Evolutionary conservation across 2,113 vertebrate genomes (phyloP).

Genomic region (Protobothrops flavoviridis): DNA sequence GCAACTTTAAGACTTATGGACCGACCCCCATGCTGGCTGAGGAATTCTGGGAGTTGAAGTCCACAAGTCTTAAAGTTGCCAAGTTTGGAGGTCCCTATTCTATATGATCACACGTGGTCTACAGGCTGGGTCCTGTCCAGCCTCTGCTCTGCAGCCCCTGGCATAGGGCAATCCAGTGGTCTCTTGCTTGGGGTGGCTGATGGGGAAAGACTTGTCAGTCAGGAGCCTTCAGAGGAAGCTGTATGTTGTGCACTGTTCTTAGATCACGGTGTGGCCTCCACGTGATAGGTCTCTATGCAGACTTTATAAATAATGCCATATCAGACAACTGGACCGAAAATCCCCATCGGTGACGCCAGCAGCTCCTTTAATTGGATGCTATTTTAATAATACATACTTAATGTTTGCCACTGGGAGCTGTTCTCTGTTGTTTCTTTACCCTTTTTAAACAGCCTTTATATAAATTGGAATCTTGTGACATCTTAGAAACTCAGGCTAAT

Average conservation of each 20-base stretch:
- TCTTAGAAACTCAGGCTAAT: neutral
- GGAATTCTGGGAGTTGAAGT: neutral
- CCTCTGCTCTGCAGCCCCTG: too few relatives aligned
- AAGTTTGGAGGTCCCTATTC: neutral
- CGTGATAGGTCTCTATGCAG: neutral
- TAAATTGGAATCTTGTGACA: neutral
- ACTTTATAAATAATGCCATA: constrained; percentile 20
- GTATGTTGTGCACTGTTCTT: neutral
- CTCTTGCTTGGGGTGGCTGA: neutral
- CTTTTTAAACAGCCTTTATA: neutral
- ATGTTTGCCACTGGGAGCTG: neutral
- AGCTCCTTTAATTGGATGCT: neutral
- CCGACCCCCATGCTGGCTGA: neutral
- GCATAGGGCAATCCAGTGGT: too few relatives aligned
- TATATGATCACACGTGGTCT: neutral
- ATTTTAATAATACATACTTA: constrained; percentile 5
- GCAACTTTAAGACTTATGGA: neutral
- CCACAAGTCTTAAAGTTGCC: neutral
- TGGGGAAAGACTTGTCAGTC: neutral
- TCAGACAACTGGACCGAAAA: neutral
- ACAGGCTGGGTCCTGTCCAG: neutral
- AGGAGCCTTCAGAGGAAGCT: neutral
- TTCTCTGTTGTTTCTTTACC: neutral
- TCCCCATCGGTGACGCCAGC: neutral
- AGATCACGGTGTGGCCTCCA: neutral